Base-by-base conservation (phyloP, 2,113 vertebrate species). In the Papio anubis region DNA sequence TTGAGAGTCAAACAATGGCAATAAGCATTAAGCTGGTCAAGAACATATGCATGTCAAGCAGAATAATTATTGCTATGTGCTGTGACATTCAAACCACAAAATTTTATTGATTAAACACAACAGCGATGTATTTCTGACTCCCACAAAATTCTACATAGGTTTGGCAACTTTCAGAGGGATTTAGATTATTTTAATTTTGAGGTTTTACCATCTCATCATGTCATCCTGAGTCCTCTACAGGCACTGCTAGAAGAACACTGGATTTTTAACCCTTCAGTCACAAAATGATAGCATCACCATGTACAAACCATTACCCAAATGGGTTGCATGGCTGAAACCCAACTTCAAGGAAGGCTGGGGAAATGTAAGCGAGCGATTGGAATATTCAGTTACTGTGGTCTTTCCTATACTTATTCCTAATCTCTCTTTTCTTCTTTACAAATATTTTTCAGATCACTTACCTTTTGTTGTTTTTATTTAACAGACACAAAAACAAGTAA, bases 291-390 rank as follows among this genome's bases (percentile, higher is more conserved):
- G 32, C 25, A 23, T 40, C 16, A 32, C 61, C 9, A 16, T 0
- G 0, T 2, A 32, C 1, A 25, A 5, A 2, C 23, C 27, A 27
- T 32, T 38, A 18, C 8, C n/a, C 30, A 38, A 10, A 57, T 0
- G 2, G 13, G 27, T 20, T 38, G 6, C 1, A 3, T 17, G 72
- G 9, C 12, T 68, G 17, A 92, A 52, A 23, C 4, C 3, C 38
- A 79, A 1, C 45, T 59, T 84, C 30, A 57, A 13, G 38, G 48
- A 86, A n/a, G 38, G 17, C 27, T 35, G 38, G 14, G 40, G 45
- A n/a, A 38, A 32, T 2, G 3, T 20, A 27, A 38, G 5, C 1
- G 5, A 68, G 18, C 10, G 45, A 40, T 3, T 17, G 3, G 27
- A 14, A 6, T 43, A 8, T 13, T 57, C 4, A 30, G 6, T 57